phyloP scores from a whole-genome alignment of 2,797 vertebrate species.

The Taenioides sp. region DNA sequence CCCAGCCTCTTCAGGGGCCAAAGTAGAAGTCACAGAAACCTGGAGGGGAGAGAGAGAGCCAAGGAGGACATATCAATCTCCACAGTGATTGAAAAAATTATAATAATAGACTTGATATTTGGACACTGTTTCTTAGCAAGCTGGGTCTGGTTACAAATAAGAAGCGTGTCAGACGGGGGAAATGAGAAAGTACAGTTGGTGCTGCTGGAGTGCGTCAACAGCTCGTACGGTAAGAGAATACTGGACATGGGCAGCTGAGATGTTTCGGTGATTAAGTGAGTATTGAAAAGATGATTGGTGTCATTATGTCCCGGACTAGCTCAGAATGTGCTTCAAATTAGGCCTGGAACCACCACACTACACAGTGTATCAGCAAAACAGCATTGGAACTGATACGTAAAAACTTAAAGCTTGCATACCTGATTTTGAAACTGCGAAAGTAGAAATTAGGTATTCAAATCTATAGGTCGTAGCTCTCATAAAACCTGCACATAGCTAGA shows the following conservation, averaged over 20 bases:
- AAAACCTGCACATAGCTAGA: no score
- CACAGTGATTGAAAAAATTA: slow-evolving; percentile 69
- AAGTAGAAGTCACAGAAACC: slow-evolving; percentile 57
- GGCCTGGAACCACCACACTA: background rate
- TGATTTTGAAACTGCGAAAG: no score
- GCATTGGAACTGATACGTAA: no score
- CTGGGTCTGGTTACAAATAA: slow-evolving; percentile 40
- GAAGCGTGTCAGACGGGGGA: slow-evolving; percentile 66
- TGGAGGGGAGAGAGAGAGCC: slow-evolving; percentile 24
- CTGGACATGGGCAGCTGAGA: slow-evolving; percentile 26
- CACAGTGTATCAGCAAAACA: background rate
- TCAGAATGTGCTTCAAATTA: slow-evolving; percentile 4
- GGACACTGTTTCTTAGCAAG: slow-evolving; percentile 21
- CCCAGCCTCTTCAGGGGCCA: slow-evolving; percentile 67
- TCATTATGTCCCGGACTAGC: slow-evolving; percentile 19
- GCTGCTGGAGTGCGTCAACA: slow-evolving; percentile 36
- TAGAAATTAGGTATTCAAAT: no score
- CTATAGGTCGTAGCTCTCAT: no score
- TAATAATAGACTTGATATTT: slow-evolving; percentile 57
- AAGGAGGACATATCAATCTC: slow-evolving; percentile 58
- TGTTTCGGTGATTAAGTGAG: slow-evolving; percentile 35
- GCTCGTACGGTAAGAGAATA: slow-evolving; percentile 38
- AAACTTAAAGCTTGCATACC: no score
- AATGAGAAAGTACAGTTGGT: slow-evolving; percentile 56
- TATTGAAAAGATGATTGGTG: slow-evolving; percentile 18